Evolutionary conservation across 2,113 vertebrate genomes (phyloP).

Genomic region (Propithecus coquereli): DNA sequence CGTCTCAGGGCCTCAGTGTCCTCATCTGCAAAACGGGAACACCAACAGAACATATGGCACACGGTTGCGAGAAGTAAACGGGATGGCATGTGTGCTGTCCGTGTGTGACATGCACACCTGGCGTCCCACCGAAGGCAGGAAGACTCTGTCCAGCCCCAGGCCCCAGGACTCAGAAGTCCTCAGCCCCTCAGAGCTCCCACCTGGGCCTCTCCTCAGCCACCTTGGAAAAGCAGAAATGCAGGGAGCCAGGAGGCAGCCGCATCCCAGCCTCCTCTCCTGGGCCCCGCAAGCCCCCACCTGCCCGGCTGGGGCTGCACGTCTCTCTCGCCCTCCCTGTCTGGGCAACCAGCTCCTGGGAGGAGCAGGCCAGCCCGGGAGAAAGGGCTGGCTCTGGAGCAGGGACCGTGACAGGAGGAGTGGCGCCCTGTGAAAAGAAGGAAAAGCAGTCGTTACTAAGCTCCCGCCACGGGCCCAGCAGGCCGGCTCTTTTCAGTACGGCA

Average conservation of each 20-base stretch:
- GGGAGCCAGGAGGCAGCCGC: fast-evolving
- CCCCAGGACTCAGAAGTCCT: neutral
- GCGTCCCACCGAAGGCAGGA: neutral
- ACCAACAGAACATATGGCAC: fast-evolving
- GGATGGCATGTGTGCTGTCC: fast-evolving
- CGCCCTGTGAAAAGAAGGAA: neutral
- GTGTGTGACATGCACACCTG: fast-evolving
- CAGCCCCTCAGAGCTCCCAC: neutral
- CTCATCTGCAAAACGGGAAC: neutral
- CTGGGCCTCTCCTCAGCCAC: neutral
- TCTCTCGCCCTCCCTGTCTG: neutral
- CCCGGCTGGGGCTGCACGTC: fast-evolving
- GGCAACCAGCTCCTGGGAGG: neutral
- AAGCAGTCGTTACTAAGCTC: fast-evolving
- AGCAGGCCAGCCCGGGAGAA: neutral
- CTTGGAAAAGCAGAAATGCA: neutral
- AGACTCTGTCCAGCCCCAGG: neutral
- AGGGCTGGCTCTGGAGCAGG: neutral
- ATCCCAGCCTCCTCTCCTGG: neutral
- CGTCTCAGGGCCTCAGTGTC: neutral
- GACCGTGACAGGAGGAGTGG: neutral
- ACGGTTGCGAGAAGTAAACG: neutral
- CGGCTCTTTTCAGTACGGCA: neutral
- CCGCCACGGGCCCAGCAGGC: fast-evolving
- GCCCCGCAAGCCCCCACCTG: fast-evolving